Base-by-base conservation (phyloP, 2,888 invertebrate genomes). In the Drosophila demipolita region DNA sequence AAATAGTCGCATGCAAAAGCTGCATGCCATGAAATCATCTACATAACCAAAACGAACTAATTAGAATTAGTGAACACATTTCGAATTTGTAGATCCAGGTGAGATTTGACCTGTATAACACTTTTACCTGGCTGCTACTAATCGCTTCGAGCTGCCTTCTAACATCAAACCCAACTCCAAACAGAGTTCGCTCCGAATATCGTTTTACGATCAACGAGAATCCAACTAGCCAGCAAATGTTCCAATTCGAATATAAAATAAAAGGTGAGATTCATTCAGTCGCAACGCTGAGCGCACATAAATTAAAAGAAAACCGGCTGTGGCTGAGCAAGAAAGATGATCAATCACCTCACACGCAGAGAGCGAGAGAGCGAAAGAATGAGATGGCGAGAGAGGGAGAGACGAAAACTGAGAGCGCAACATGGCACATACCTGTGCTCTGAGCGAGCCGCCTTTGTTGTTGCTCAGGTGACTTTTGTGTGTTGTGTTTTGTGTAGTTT, bases 251-350 rank as follows among this genome's bases (percentile, higher is more conserved):
- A 83, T 69, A 52, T 7, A 57, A 45, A 26, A 57, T 23, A 68
- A 73, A 67, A 83, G 87, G 89, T 87, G 87, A 87, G 83, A 83
- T 90, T 89, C 86, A 89, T 83, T 89, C 78, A 78, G 67, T 26
- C 58, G 78, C 55, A 73, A 63, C 77, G 79, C 54, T 45, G 85
- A 60, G 89, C 73, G 71, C 70, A 84, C 82, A 85, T 87, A 89
- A 87, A 89, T 89, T 83, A 83, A 66, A 67, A 20, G 52, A 71
- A 86, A 86, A 86, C 85, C 85, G 89, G 85, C 85, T 86, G 66
- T 78, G 82, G 89, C 85, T 82, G 80, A 84, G 83, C 80, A 59
- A 49, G 79, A 83, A 89, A 80, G 77, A 87, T 89, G 87, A 87
- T 87, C 88, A 83, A 87, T 87, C 87, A 89, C 69, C 80, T 60